Base-by-base conservation (phyloP, 2,888 invertebrate species). In the Metellina segmentata region DNA sequence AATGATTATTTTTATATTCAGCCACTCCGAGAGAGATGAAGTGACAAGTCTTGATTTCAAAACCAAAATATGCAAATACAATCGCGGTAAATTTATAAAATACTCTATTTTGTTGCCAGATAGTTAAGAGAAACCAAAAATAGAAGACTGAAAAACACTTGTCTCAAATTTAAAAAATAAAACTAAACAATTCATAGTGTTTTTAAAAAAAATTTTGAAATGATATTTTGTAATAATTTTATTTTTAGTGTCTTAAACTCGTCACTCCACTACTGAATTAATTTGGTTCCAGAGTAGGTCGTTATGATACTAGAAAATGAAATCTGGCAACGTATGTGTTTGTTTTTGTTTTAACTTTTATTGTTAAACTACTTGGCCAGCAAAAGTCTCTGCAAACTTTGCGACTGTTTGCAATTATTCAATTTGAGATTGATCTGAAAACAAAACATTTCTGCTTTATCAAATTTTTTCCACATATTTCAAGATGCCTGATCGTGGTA, bases 41-140 rank as follows among this genome's bases (percentile, higher is more conserved):
- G 20, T 11, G 16, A 48, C 53, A 16, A 81, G 11, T 81, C 71
- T 51, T 82, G 69, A 71, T 51, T 72, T 81, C 61, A 72, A 71
- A 83, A 78, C 78, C 16, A 52, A 78, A n/a, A 78, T 52, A 61
- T 61, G 61, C 49, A 16, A 78, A 51, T 78, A 51, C 78, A 78
- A 52, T 78, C 78, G 78, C 78, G 78, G 78, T 78, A 78, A 78
- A 78, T 52, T 78, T 78, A 78, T 78, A 78, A 78, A 78, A 16
- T 61, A 0, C 7, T 52, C 16, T 52, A 52, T n/a, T 52, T n/a
- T 78, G 78, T 51, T 78, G 78, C 78, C 78, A 78, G 49, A 75
- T 34, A 75, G 19, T 52, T 52, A 19, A n/a, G 52, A 51, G 52
- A 78, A 78, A 78, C 48, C 19, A 78, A 78, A 61, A 61, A 61